Evolutionary conservation across 2,113 vertebrate species (phyloP).

Genomic region (Anarhynchus alexandrinus): DNA sequence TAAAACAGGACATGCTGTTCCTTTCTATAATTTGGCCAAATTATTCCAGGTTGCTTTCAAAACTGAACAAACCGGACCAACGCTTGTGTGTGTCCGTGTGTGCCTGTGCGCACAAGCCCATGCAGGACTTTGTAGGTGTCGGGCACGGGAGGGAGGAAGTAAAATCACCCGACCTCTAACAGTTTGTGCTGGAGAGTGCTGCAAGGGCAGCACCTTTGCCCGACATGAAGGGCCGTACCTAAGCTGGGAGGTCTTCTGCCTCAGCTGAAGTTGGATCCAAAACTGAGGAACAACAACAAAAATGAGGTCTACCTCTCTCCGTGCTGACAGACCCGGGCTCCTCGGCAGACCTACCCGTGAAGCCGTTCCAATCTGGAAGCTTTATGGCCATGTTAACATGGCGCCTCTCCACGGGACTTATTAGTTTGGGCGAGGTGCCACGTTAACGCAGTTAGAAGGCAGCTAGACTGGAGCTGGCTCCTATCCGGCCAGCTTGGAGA

Average conservation of each 20-base stretch:
- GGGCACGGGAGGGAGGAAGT: not conserved
- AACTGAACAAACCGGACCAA: not conserved
- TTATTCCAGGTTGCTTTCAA: not conserved
- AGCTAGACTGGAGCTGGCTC: not conserved
- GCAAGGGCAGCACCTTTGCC: not conserved
- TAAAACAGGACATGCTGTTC: not conserved
- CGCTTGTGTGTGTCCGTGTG: not conserved
- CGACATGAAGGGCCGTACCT: not conserved
- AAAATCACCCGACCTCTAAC: not conserved
- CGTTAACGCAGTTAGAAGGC: not conserved
- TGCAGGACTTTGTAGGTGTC: not conserved
- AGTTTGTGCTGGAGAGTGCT: not conserved
- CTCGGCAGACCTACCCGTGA: not conserved
- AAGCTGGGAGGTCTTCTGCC: not conserved
- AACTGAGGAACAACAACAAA: not conserved
- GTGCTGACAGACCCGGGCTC: not conserved
- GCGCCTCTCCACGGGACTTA: constrained; percentile 24
- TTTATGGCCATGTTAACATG: constrained; percentile 21
- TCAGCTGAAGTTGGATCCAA: not conserved
- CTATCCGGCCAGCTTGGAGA: not conserved
- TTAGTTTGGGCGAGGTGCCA: constrained; percentile 24
- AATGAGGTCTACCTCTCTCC: not conserved
- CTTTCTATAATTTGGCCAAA: not conserved
- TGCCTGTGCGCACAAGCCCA: not conserved
- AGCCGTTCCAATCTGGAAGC: constrained; percentile 34